Base-by-base conservation (phyloP, 2,113 vertebrate genomes). In the Channa maculata region DNA sequence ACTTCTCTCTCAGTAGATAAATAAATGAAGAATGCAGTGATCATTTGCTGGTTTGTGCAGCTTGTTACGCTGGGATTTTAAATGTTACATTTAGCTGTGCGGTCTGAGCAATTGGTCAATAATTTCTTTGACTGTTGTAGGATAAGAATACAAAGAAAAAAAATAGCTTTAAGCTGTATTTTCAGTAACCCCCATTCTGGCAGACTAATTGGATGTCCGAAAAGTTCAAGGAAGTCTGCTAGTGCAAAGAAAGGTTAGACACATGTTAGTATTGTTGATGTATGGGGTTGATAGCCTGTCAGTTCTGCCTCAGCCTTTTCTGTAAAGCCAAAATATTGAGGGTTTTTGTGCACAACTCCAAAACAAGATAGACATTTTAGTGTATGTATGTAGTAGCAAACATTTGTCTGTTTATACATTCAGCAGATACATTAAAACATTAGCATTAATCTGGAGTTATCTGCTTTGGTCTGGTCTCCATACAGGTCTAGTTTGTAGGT, bases 21-120 rank as follows among this genome's bases (percentile, higher is more conserved):
- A 64, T 72, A 55, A 57, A 70, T 60, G 57, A 68, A 41, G 4
- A 50, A 61, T 66, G 51, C 57, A 66, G 39, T 46, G 44, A 84
- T 79, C 81, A 39, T 49, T 75, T 68, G 58, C 65, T 50, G 13
- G 24, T 73, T 24, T 6, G 37, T 41, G 41, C 36, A n/a, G 52
- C 61, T 74, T 82, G 64, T 79, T 76, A 76, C 65, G 60, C 34
- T 59, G 39, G 37, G 61, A 41, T 59, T 71, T 72, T 51, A 7
- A 38, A 13, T 0, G 9, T 59, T 51, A 39, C 48, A 57, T 10
- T 37, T 63, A 68, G 38, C 73, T 5, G 41, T 52, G 53, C 36
- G 48, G 71, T 71, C 57, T 3, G 46, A 57, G 65, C 3, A 34
- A 39, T 62, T 24, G 39, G 14, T 34, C 15, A 2, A 8, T 59